phyloP scores from a whole-genome alignment of 2,888 invertebrate species.

The Drosophila quinaria region DNA sequence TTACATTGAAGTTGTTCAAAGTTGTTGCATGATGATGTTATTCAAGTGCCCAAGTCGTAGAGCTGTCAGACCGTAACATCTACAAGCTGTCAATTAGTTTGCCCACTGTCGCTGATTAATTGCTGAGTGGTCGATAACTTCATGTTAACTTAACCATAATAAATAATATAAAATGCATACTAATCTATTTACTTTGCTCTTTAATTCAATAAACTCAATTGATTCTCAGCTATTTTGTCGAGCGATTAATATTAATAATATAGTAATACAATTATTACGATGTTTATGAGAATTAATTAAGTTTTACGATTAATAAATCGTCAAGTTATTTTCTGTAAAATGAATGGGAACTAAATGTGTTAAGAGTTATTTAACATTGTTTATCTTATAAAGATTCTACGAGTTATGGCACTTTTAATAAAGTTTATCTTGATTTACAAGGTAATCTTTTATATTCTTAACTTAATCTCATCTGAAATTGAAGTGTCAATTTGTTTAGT shows the following conservation, averaged over 20 bases:
- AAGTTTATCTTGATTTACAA: neutral
- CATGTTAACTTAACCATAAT: slow-evolving; percentile 39
- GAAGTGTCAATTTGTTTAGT: slow-evolving; percentile 6
- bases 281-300: neutral
- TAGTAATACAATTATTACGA: slow-evolving; percentile 4
- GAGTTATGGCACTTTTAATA: neutral
- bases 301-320: neutral
- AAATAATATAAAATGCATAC: slow-evolving; percentile 25
- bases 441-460: neutral
- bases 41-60: slow-evolving; percentile 25
- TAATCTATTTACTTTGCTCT: slow-evolving; percentile 37
- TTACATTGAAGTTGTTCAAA: slow-evolving; percentile 25
- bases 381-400: neutral
- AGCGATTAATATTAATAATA: slow-evolving; percentile 6
- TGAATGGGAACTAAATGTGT: too few species aligned
- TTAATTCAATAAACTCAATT: slow-evolving; percentile 24
- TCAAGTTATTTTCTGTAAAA: neutral
- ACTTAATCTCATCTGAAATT: slow-evolving; percentile 3
- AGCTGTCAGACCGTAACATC: slow-evolving; percentile 62
- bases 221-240: slow-evolving; percentile 12
- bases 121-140: slow-evolving; percentile 51
- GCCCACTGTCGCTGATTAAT: slow-evolving; percentile 57
- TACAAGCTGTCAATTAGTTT: slow-evolving; percentile 61
- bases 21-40: slow-evolving; percentile 42
- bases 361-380: too few species aligned